Conservation (phyloP, 2,888 invertebrate species). For the Rhamphomyia laevipes region DNA sequence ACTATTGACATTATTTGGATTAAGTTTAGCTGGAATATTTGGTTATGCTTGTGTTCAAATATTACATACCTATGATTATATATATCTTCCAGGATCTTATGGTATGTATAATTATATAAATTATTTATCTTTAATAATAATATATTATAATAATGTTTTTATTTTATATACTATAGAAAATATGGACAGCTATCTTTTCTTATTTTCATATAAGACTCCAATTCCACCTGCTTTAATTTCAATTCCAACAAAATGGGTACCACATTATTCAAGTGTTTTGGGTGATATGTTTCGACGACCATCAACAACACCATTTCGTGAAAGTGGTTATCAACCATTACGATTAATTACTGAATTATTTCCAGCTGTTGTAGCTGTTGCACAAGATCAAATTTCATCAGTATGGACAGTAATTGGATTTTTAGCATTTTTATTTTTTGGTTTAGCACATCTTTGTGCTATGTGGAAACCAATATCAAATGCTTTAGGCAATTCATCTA, state of each 20-base stretch:
- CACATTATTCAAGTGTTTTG: constrained; percentile 33
- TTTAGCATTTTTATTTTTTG: constrained; percentile 72
- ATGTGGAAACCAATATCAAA: constrained; percentile 87
- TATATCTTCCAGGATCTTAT: constrained; percentile 72
- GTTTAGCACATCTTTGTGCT: constrained; percentile 76
- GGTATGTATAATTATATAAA: constrained; percentile 45
- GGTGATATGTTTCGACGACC: constrained; percentile 32
- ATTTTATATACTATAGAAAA: constrained; percentile 55
- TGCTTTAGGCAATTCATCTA: constrained; percentile 62
- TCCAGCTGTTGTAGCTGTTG: constrained; percentile 68
- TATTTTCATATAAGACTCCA: constrained; percentile 49
- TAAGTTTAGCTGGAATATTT: constrained; percentile 64
- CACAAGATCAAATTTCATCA: constrained; percentile 65
- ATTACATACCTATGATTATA: constrained; percentile 58
- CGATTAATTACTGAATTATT: constrained; percentile 82
- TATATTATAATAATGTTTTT: too few species aligned
- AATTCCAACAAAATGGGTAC: constrained; percentile 34
- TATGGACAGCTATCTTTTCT: constrained; percentile 56
- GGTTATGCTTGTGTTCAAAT: constrained; percentile 76
- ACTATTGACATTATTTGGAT: constrained; percentile 59
- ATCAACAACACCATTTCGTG: constrained; percentile 30
- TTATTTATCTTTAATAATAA: too few species aligned
- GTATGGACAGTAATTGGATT: constrained; percentile 84
- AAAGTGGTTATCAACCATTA: constrained; percentile 73
- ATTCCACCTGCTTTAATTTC: constrained; percentile 46